Conservation (phyloP, 2,797 vertebrate species). For the Uromys caudimaculatus region DNA sequence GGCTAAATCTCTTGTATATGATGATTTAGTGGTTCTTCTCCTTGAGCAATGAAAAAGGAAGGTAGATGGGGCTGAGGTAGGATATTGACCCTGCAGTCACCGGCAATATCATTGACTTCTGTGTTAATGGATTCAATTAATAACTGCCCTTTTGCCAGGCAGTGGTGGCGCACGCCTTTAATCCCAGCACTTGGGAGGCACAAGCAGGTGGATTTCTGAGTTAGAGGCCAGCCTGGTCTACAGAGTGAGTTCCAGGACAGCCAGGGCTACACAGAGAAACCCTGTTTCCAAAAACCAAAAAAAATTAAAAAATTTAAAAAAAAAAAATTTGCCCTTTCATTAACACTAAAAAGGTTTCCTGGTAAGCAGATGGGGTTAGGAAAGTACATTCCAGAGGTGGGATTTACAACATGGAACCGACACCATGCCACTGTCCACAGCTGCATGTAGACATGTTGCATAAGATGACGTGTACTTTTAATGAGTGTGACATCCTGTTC, state of each 20-base stretch:
- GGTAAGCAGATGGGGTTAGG: background rate
- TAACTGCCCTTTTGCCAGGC: no score
- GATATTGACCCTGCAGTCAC: background rate
- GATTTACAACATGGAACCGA: slow-evolving; percentile 14
- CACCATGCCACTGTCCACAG: background rate
- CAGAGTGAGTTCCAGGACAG: no score
- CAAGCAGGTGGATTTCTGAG: no score
- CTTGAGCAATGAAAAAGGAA: slow-evolving; percentile 56
- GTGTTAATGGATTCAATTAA: slow-evolving; percentile 26
- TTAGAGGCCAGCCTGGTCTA: no score
- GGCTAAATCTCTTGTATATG: slow-evolving; percentile 11
- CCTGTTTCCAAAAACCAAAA: no score
- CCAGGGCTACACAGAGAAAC: no score
- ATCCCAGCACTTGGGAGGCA: no score
- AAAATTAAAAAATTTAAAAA: no score
- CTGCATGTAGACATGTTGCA: no score
- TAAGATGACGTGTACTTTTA: background rate
- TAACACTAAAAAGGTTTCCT: background rate
- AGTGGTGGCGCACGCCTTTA: no score
- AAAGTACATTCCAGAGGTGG: background rate
- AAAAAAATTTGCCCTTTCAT: background rate
- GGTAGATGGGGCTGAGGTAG: background rate
- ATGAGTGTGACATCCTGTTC: background rate
- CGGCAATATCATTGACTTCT: background rate
- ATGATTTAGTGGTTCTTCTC: slow-evolving; percentile 28